Evolutionary conservation across 2,888 invertebrate species (phyloP), one percentile per base, ranked within the genome.

Genomic region (Caenorhabditis drosophilae): DNA sequence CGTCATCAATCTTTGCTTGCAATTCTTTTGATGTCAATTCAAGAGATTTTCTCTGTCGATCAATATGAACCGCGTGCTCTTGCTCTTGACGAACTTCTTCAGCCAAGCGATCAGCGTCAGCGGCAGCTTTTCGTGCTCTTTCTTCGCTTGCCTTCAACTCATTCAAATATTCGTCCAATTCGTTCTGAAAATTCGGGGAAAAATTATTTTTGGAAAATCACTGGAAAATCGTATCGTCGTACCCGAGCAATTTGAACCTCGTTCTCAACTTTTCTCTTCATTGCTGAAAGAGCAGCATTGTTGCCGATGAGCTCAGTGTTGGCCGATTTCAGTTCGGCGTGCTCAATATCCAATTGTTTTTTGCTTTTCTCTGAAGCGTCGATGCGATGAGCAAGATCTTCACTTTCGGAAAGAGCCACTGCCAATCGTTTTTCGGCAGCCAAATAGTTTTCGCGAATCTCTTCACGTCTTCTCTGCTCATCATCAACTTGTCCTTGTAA

Each of bases 61-160:
- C 98, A 87, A 96, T 93, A 84, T 93, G 93, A 87, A 92, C 92
- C 81, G 93, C 93, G 87, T 97, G 97, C 84, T 97, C 97, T 87
- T 98, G 97, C 47, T 82, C 82, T 50, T 82, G 79, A 42, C 76
- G 73, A 25, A 98, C 92, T 85, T 98, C 97, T 86, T 98, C 98
- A 76, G 96, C 95, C 64, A 98, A 89, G 85, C 97, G 90, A 82
- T 96, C 95, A 81, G 97, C 96, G 86, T 98, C 97, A 82, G 93
- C 92, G 92, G 95, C 93, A 47, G 94, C 94, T 59, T 73, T 73
- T 35, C 73, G 50, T 82, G 93, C 93, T 89, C 93, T 93, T 88
- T 98, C 98, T 86, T 98, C 97, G 79, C 94, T 93, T 88, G 92
- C 92, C 90, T 94, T 95, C 86, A 97, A 92, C 87, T 97, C 97